Evolutionary conservation across 2,113 vertebrate genomes (phyloP).

Genomic region (Notiomystis cincta): DNA sequence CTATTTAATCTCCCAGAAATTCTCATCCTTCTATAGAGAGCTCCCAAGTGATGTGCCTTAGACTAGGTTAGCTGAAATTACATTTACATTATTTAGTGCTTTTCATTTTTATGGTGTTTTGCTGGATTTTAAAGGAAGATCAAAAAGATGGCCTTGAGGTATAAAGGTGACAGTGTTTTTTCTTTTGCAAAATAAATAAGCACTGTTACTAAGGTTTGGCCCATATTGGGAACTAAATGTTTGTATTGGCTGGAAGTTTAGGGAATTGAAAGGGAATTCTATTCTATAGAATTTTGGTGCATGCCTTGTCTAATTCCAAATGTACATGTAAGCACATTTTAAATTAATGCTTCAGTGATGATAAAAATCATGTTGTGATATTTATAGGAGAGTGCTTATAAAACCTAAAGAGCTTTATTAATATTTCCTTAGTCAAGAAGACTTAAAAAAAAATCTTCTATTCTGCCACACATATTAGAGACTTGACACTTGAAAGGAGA

Average conservation of each 20-base stretch:
- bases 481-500: neutral
- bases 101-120: neutral
- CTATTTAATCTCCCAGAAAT: neutral
- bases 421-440: neutral
- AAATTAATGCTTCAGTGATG: neutral
- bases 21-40: neutral
- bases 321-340: neutral
- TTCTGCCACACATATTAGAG: neutral
- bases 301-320: neutral
- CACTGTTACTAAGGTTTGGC: neutral
- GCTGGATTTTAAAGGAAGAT: neutral
- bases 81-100: neutral
- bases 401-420: neutral
- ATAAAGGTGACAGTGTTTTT: neutral
- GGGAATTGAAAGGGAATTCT: neutral
- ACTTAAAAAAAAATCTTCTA: neutral
- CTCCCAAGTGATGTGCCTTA: neutral
- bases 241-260: neutral
- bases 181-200: neutral
- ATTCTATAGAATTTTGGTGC: neutral
- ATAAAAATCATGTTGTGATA: neutral
- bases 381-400: neutral
- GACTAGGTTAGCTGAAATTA: neutral
- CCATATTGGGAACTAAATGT: neutral
- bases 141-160: neutral